Base-by-base conservation (phyloP, 2,113 vertebrate species). In the Solenodon paradoxus region DNA sequence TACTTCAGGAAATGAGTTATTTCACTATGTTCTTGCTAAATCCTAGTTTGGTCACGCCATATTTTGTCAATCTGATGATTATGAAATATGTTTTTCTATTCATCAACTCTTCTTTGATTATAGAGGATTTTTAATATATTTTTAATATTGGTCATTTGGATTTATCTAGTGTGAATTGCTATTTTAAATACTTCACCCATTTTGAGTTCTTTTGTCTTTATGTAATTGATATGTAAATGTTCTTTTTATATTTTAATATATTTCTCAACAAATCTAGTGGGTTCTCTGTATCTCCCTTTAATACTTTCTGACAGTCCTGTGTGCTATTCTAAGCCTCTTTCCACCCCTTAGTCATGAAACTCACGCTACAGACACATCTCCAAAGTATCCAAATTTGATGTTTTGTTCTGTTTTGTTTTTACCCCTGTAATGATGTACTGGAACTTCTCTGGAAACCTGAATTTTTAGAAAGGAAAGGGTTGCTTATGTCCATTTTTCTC, bases 21-120 rank as follows among this genome's bases (percentile, higher is more conserved):
- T 92, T 64, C 47, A 84, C 38, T 35, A 13, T 59, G 64, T 92
- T 84, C 38, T 84, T 35, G 38, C 57, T 55, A 55, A 75, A 35
- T 75, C 32, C 22, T 66, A 77, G 57, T 92, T 84, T 84, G 45
- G 59, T 84, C 59, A 92, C 7, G 84, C 30, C 66, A 51, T 82
- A 82, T 83, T 22, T 68, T 68, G 35, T 64, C 47, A 45, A 0
- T 75, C 75, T 92, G 69, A 55, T 75, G 22, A 16, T 75, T 84
- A 30, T 77, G 57, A 92, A 92, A 77, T 77, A n/a, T n/a, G 15
- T 82, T 92, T 92, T 92, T 77, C 22, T 45, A n/a, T 92, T 84
- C 47, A 84, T 55, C 26, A 47, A 15, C 4, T 10, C 69, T 75
- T 75, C 16, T 66, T 30, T 84, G 57, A 83, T 74, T 74, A 75